Percentiles rank a stretch among this genome's conserved stretches.
Evolutionary conservation across 2,797 vertebrate species (phyloP).

Genomic region (Phrynocephalus vlangalii): DNA sequence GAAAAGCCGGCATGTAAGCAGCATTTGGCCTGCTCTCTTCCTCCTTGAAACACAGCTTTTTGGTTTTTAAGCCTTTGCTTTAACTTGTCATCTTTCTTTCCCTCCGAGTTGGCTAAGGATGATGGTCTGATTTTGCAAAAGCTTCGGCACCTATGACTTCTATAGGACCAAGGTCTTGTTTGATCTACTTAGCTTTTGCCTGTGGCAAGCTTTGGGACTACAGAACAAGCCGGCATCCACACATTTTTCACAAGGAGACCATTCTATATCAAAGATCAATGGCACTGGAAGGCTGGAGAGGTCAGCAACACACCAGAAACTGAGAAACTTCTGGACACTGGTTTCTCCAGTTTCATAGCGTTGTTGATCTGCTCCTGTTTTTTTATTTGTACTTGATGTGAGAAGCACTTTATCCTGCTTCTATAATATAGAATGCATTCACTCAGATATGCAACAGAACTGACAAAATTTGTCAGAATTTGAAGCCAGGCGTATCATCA

Average conservation of each 20-base stretch:
- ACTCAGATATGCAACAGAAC: too few relatives aligned
- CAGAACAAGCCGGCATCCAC: not conserved
- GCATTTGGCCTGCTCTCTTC: constrained; percentile 22
- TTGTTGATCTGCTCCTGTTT: too few relatives aligned
- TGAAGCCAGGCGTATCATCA: too few relatives aligned
- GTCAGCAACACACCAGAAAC: not conserved
- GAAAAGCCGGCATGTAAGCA: not conserved
- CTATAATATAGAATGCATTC: too few relatives aligned
- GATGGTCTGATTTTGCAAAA: constrained; percentile 31
- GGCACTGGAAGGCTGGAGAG: too few relatives aligned
- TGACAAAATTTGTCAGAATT: too few relatives aligned
- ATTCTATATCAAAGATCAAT: not conserved
- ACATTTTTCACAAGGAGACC: not conserved
- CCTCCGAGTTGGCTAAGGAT: constrained; percentile 15
- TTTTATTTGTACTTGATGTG: too few relatives aligned
- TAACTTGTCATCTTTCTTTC: constrained; percentile 37
- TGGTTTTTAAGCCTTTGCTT: not conserved
- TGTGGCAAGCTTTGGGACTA: constrained; percentile 8
- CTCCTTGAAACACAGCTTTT: constrained; percentile 17
- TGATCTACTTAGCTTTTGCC: not conserved
- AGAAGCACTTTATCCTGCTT: too few relatives aligned
- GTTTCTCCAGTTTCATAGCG: too few relatives aligned
- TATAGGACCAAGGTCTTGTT: constrained; percentile 13
- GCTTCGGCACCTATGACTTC: not conserved
- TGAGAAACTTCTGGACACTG: too few relatives aligned